These are phyloP conservation scores for Mungos mungo DNA, from an alignment of 2,113 vertebrate species.

Conservation along the genomic window DNA sequence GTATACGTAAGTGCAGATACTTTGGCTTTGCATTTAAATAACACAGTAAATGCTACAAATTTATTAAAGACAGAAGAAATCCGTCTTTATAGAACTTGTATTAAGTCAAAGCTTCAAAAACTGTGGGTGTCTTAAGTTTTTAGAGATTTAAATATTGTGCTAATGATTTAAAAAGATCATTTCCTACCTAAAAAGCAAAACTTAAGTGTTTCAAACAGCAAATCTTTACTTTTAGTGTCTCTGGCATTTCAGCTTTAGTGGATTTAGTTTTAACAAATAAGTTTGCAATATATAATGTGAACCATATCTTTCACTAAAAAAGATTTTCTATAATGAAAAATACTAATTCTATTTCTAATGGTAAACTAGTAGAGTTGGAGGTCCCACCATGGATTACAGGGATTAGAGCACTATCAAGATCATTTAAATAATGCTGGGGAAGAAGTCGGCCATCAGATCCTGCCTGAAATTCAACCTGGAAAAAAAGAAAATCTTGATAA, in stretches of 20 bases:
- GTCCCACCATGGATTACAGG: constrained; percentile 93
- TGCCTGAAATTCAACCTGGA: constrained; percentile 95
- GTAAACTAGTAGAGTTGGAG: constrained; percentile 86
- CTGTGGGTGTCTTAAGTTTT: constrained; percentile 54
- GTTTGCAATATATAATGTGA: neutral
- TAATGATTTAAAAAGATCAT: constrained; percentile 66
- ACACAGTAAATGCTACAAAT: constrained; percentile 63
- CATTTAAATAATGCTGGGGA: constrained; percentile 95
- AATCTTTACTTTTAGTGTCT: constrained; percentile 78
- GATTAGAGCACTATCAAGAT: constrained; percentile 92
- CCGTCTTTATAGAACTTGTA: constrained; percentile 60
- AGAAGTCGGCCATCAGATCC: constrained; percentile 91
- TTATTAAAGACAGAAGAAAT: constrained; percentile 62
- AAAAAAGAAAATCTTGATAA: constrained; percentile 32
- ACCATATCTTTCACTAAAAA: constrained; percentile 68
- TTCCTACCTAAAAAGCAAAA: constrained; percentile 71
- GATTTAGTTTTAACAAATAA: constrained; percentile 67
- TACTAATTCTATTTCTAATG: constrained; percentile 93
- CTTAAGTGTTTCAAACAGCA: constrained; percentile 48
- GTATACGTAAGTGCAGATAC: constrained; percentile 66
- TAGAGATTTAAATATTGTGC: constrained; percentile 42
- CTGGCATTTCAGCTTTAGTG: constrained; percentile 74
- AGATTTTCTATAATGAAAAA: constrained; percentile 94
- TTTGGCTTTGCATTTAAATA: constrained; percentile 73
- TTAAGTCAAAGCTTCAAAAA: constrained; percentile 81